phyloP scores from a whole-genome alignment of 1,140 invertebrate species.

The Ceratitis capitata region DNA sequence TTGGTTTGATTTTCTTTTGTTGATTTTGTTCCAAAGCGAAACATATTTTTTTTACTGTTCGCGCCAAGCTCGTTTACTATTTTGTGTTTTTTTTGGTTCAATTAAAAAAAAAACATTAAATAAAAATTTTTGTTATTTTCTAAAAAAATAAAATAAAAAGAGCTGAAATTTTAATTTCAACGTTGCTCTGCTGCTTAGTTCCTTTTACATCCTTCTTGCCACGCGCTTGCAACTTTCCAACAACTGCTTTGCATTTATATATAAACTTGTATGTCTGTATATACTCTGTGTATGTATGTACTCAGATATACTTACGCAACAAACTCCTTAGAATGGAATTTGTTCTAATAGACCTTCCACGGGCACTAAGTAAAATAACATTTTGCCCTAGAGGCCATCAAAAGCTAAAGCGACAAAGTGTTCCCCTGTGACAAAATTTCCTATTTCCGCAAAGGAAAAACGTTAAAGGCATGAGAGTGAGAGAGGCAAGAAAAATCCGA shows the following conservation, averaged over 20 bases:
- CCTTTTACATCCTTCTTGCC: background rate
- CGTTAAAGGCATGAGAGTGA: background rate
- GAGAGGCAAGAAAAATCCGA: background rate
- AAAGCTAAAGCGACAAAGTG: conserved; percentile 45
- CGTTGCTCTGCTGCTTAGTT: background rate
- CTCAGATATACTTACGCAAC: background rate
- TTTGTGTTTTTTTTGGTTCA: background rate
- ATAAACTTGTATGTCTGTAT: background rate
- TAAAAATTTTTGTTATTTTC: background rate
- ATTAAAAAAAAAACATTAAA: background rate
- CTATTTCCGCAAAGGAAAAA: conserved; percentile 63
- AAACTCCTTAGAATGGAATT: background rate
- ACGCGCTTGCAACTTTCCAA: too few species aligned
- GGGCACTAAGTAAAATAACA: conserved; percentile 19
- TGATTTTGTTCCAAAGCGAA: background rate
- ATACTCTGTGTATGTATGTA: background rate
- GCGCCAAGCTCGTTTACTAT: background rate
- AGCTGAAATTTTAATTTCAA: background rate
- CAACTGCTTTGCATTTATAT: too few species aligned
- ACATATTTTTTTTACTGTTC: background rate
- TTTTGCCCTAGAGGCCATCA: background rate
- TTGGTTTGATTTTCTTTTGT: background rate
- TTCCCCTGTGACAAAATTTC: conserved; percentile 62
- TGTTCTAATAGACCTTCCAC: background rate
- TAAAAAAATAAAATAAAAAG: too few species aligned